Base-by-base conservation (phyloP, 2,113 vertebrate species). In the Nestor notabilis region DNA sequence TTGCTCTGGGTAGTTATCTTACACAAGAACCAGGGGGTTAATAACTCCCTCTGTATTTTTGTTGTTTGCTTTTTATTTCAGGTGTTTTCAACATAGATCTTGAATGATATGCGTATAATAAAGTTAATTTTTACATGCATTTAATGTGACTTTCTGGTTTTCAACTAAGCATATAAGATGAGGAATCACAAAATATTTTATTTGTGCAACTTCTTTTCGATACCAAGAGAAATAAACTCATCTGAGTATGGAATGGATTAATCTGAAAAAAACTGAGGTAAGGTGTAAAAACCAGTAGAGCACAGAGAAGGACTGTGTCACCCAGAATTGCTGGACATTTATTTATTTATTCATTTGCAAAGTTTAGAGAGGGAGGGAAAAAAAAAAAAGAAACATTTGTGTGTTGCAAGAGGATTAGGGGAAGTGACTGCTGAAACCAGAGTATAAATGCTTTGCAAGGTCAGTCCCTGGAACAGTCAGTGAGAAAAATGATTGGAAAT, bases 381-480 rank as follows among this genome's bases (percentile, higher is more conserved):
- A 37, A 37, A 64, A n/a, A 69, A 49, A 77, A 83, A 89, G 52
- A 80, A 81, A 66, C 79, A 41, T 41, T 68, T 91, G 50, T 90
- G 27, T 97, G 95, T 97, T 94, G 96, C 97, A 97, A 97, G 78
- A 97, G 93, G 7, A 72, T 96, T 96, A 92, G 70, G 72, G 95
- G 97, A 97, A 97, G 87, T 96, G 96, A 90, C 85, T 90, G 37
- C 84, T 94, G 94, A 93, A 93, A 87, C 87, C 76, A 19, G 79
- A 93, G 90, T 87, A 94, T 87, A 97, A 97, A 94, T 89, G 55
- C 39, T 89, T 83, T 93, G 87, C 89, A 85, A 96, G 84, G 82
- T 78, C 96, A 92, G 68, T 83, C 56, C 23, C 71, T 80, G 80
- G 43, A 94, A 9, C 70, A 96, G 70, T 89, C 44, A 49, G 15